Evolutionary conservation across 1,140 invertebrate species (phyloP), one percentile per base, ranked within the genome.

Genomic region (Calephelis nemesis): DNA sequence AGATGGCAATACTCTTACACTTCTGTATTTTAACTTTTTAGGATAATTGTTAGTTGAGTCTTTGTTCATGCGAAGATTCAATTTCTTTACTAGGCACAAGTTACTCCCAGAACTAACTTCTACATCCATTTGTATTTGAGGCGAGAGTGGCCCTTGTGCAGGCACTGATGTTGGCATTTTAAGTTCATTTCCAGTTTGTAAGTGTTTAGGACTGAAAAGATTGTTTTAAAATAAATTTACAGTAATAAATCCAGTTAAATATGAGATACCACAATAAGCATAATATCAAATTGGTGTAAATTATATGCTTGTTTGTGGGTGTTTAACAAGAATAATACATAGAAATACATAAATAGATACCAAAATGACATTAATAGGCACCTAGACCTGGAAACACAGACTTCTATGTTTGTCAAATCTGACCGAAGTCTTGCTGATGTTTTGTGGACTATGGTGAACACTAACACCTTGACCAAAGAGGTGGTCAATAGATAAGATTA

Each of bases 21-120:
- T 82, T 63, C 87, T 75, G 19, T 88, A 90, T 67, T 88, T 90
- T 8, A 87, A 65, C 47, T 73, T 81, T 66, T 75, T 84, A 0
- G 66, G 64, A 63, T 75, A 88, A 11, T 69, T 52, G 15, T 75
- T 80, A 40, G 49, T 50, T 7, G 30, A 45, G 62, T 90, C 84
- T 39, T 73, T 84, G 2, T 75, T 67, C 7, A 73, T 52, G 40
- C 83, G 66, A 4, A 81, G 49, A 63, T 79, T 77, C 5, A 74
- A 67, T 66, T 85, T 87, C 62, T 83, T 83, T 1, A 80, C 64
- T 40, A 81, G 76, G 48, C 72, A 74, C 7, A 87, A 75, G 12
- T 79, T 74, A 3, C 68, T 60, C 4, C 68, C 67, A 11, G 63
- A 45, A 30, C 77, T 47, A 47, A 63, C 7, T 45, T 67, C 40